Conservation (phyloP, 1,140 invertebrate species). For the Stegodyphus mimosarum region DNA sequence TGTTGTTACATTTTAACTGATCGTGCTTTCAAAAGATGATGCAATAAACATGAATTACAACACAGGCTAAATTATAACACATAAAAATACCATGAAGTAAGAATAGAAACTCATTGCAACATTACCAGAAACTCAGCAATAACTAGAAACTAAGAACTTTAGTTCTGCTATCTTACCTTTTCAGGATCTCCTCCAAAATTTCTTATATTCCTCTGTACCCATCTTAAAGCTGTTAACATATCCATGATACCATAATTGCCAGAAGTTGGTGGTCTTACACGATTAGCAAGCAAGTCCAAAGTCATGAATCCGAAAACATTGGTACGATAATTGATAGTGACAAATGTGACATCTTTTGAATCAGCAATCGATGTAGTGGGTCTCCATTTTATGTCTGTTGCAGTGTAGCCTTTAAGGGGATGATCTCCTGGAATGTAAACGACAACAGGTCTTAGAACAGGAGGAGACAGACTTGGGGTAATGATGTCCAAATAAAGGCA, state of each 20-base stretch:
- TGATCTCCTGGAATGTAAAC: conserved; percentile 81
- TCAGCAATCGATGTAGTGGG: conserved; percentile 74
- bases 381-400: conserved; percentile 64
- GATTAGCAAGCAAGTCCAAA: conserved; percentile 76
- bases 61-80: no score
- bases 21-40: no score
- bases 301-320: conserved; percentile 84
- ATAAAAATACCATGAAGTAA: no score
- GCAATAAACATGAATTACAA: no score
- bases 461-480: conserved; percentile 71
- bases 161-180: conserved; percentile 32
- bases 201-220: conserved; percentile 80
- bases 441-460: conserved; percentile 80
- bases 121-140: no score
- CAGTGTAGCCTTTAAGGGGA: conserved; percentile 21
- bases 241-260: conserved; percentile 90
- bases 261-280: conserved; percentile 71
- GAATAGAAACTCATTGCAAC: no score
- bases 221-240: conserved; percentile 79
- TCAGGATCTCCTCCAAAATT: conserved; percentile 83
- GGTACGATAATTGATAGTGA: conserved; percentile 80
- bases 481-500: conserved; percentile 82
- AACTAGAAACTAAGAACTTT: no score
- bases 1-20: no score
- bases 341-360: conserved; percentile 83